phyloP scores from a whole-genome alignment of 1,140 invertebrate genomes.

The Diprion similis region DNA sequence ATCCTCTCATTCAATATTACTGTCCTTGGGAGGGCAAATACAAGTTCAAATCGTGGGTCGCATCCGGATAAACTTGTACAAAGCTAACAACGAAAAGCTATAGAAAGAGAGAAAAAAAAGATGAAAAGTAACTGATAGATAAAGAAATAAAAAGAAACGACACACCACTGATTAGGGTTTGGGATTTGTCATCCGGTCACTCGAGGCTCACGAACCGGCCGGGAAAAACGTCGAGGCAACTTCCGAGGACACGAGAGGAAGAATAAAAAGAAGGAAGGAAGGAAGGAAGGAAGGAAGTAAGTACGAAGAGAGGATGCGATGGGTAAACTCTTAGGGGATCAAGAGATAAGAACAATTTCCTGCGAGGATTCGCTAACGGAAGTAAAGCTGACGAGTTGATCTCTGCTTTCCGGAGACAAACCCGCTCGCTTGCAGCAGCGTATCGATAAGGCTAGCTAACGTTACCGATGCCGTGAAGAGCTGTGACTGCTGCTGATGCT shows the following conservation, averaged over 20 bases:
- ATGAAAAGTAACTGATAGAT: too few relatives aligned
- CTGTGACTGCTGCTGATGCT: too few relatives aligned
- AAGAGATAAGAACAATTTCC: slow-evolving; percentile 44
- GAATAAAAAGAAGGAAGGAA: too few relatives aligned
- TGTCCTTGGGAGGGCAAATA: too few relatives aligned
- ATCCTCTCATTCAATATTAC: too few relatives aligned
- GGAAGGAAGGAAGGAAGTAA: neutral
- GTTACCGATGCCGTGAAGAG: neutral
- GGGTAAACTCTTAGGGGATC: slow-evolving; percentile 38
- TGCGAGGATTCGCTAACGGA: slow-evolving; percentile 29
- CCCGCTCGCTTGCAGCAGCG: neutral
- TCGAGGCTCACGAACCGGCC: neutral
- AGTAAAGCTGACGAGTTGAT: slow-evolving; percentile 30
- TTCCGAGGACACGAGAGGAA: neutral
- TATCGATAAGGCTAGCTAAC: too few relatives aligned
- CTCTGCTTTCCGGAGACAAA: slow-evolving; percentile 19
- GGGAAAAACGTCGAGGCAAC: neutral
- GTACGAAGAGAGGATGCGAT: neutral
- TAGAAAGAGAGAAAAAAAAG: too few relatives aligned
- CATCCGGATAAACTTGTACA: too few relatives aligned
- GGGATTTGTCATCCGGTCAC: neutral
- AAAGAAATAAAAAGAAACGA: too few relatives aligned
- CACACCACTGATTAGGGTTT: neutral
- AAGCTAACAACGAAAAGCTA: too few relatives aligned
- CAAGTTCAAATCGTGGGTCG: too few relatives aligned